These are phyloP conservation scores for Coelopa pilipes DNA, from an alignment of 2,888 invertebrate species.

Conservation along the genomic window DNA sequence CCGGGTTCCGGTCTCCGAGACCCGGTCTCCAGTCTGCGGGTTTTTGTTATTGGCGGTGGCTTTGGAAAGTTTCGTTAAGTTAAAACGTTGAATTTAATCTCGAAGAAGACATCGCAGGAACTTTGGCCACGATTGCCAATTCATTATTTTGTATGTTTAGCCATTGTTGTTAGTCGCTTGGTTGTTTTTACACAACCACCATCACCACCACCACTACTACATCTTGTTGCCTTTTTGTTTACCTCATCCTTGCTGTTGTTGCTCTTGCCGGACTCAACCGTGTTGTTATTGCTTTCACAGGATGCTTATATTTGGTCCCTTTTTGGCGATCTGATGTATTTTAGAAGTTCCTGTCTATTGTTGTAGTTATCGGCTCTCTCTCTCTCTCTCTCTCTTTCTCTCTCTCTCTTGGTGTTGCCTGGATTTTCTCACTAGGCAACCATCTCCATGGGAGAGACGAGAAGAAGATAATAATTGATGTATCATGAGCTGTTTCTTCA, in stretches of 20 bases:
- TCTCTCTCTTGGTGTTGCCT: neutral
- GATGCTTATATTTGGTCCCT: no score
- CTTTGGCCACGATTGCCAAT: constrained; percentile 46
- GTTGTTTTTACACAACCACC: constrained; percentile 25
- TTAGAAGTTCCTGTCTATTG: no score
- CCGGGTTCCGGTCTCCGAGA: no score
- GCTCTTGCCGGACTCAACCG: constrained; percentile 27
- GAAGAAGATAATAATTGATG: no score
- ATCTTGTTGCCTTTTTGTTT: neutral
- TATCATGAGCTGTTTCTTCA: no score
- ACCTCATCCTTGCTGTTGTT: constrained; percentile 19
- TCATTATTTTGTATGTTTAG: constrained; percentile 43
- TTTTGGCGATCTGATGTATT: no score
- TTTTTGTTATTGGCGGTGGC: neutral
- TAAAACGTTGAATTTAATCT: constrained; percentile 47
- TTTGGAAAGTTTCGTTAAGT: constrained; percentile 37
- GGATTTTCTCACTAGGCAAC: neutral
- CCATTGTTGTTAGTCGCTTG: constrained; percentile 19
- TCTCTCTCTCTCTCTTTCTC: neutral
- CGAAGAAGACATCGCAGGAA: constrained; percentile 39
- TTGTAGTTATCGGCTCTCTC: no score
- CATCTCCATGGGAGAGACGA: constrained; percentile 11
- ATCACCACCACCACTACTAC: neutral
- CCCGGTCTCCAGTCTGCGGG: no score
- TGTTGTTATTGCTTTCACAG: constrained; percentile 14